Evolutionary conservation across 1,140 invertebrate species (phyloP).

Genomic region (Acyrthosiphon pisum): DNA sequence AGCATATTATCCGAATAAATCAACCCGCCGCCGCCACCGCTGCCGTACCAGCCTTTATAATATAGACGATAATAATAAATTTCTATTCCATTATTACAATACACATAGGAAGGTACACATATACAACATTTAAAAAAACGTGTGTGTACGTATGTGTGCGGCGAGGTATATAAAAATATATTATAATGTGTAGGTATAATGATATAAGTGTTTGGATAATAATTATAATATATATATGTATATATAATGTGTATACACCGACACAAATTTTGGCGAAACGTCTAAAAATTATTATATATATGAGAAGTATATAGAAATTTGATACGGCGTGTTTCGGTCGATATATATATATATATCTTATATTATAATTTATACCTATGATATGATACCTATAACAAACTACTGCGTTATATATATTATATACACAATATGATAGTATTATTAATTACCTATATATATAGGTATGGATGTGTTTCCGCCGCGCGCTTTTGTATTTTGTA

Average conservation of each 20-base stretch:
- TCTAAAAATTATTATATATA: neutral
- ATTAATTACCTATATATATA: neutral
- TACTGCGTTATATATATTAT: neutral
- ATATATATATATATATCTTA: neutral
- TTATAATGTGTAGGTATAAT: neutral
- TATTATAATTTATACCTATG: neutral
- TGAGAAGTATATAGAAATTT: neutral
- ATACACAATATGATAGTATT: neutral
- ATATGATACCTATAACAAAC: too few species aligned
- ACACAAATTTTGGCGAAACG: neutral
- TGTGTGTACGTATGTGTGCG: neutral
- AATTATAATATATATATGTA: neutral
- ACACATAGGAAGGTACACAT: neutral
- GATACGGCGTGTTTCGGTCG: neutral
- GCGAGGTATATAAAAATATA: neutral
- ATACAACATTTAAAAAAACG: neutral
- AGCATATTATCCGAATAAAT: constrained; percentile 46
- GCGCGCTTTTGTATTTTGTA: constrained; percentile 45
- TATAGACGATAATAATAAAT: neutral
- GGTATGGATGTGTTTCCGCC: neutral
- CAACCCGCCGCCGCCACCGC: neutral
- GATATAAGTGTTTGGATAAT: neutral
- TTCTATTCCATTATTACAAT: neutral
- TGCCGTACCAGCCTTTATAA: neutral
- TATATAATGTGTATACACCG: too few species aligned